Evolutionary conservation across 2,113 vertebrate genomes (phyloP).

Genomic region (Heterochromis multidens): DNA sequence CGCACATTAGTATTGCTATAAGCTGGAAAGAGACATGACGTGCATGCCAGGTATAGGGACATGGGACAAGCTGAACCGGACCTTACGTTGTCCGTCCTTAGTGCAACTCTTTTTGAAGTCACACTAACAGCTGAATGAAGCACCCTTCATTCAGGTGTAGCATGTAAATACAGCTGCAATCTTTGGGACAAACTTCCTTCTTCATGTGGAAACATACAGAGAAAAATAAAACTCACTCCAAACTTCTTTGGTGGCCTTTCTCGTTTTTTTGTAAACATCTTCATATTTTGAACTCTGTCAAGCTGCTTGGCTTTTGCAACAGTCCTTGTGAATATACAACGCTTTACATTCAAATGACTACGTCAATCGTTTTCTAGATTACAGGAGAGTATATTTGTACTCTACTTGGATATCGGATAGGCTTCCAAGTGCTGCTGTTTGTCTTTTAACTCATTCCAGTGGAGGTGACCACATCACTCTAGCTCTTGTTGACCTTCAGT

Average conservation of each 20-base stretch:
- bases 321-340: background rate
- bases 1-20: background rate
- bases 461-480: background rate
- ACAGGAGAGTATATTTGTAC: background rate
- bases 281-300: background rate
- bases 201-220: background rate
- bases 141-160: background rate
- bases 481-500: background rate
- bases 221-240: background rate
- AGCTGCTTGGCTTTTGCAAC: accelerated
- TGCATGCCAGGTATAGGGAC: background rate
- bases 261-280: background rate
- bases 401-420: background rate
- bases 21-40: background rate
- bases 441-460: background rate
- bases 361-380: background rate
- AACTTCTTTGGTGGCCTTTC: background rate
- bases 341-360: background rate
- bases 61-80: background rate
- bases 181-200: background rate
- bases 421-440: background rate
- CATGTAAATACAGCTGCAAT: background rate
- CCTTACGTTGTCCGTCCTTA: background rate
- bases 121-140: background rate
- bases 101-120: background rate